Evolutionary conservation across 1,140 invertebrate species (phyloP).

Genomic region (Hyposmocoma kahamanoa): DNA sequence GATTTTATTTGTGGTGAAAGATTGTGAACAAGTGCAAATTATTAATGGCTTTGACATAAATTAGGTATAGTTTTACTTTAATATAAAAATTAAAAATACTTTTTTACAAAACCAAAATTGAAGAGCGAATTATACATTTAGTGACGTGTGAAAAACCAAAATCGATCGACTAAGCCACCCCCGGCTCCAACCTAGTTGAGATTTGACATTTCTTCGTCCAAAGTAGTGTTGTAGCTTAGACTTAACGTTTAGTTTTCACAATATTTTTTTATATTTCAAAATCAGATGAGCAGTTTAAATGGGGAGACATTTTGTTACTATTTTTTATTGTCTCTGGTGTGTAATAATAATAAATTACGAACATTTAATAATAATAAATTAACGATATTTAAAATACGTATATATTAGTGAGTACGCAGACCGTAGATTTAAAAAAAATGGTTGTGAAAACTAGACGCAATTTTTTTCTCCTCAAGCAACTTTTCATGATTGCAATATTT

Average conservation of each 20-base stretch:
- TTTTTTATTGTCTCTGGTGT: too few relatives aligned
- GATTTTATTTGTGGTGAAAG: neutral
- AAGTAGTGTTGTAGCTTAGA: slow-evolving; percentile 52
- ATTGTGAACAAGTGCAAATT: neutral
- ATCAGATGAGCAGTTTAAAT: too few relatives aligned
- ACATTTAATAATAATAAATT: neutral
- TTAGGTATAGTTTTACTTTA: neutral
- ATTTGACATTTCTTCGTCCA: slow-evolving; percentile 58
- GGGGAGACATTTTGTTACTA: too few relatives aligned
- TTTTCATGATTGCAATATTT: slow-evolving; percentile 31
- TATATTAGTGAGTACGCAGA: neutral
- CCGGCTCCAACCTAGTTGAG: slow-evolving; percentile 24
- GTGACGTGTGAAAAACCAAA: slow-evolving; percentile 9
- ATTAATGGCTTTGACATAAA: too few relatives aligned
- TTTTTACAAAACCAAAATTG: neutral
- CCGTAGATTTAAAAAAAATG: slow-evolving; percentile 4
- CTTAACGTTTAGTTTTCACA: slow-evolving; percentile 54
- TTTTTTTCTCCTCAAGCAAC: slow-evolving; percentile 31
- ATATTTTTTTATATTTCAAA: slow-evolving; percentile 21
- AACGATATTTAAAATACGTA: neutral
- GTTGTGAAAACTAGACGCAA: slow-evolving; percentile 46
- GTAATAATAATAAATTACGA: slow-evolving; percentile 12
- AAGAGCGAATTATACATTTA: too few relatives aligned
- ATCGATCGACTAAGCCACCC: slow-evolving; percentile 35
- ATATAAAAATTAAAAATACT: neutral